These are phyloP conservation scores for Agrilus cyanescens DNA, from an alignment of 2,888 invertebrate genomes.

Conservation along the genomic window DNA sequence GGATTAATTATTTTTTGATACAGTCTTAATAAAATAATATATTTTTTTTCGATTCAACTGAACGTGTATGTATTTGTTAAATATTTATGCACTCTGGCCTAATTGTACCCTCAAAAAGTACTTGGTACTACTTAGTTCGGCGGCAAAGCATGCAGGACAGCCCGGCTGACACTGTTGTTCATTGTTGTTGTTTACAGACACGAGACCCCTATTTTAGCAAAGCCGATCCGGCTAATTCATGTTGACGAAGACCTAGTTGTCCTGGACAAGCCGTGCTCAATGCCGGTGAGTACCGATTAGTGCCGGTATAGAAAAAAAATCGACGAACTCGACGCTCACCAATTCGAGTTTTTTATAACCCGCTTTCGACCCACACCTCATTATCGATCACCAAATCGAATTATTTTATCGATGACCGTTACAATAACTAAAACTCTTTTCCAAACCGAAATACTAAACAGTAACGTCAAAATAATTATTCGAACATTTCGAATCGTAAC, in stretches of 20 bases:
- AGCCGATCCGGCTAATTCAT: slow-evolving; percentile 69
- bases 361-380: slow-evolving; percentile 18
- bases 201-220: slow-evolving; percentile 75
- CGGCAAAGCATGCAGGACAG: too few species aligned
- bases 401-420: neutral
- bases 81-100: too few species aligned
- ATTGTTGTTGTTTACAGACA: slow-evolving; percentile 49
- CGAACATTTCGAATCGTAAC: too few species aligned
- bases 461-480: too few species aligned
- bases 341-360: slow-evolving; percentile 32
- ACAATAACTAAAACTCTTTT: neutral
- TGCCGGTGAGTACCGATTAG: slow-evolving; percentile 60
- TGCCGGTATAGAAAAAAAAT: slow-evolving; percentile 16
- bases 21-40: too few species aligned
- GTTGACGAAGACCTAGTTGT: slow-evolving; percentile 77
- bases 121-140: too few species aligned
- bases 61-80: too few species aligned
- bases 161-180: slow-evolving; percentile 6
- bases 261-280: slow-evolving; percentile 80
- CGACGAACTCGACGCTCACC: slow-evolving; percentile 7
- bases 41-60: too few species aligned
- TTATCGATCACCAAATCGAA: slow-evolving; percentile 1
- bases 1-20: too few species aligned
- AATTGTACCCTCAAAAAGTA: too few species aligned
- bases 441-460: too few species aligned